Percentiles rank a stretch among this genome's conserved stretches.
Conservation (phyloP, 1,140 invertebrate genomes). For the Muscidifurax raptorellus region DNA sequence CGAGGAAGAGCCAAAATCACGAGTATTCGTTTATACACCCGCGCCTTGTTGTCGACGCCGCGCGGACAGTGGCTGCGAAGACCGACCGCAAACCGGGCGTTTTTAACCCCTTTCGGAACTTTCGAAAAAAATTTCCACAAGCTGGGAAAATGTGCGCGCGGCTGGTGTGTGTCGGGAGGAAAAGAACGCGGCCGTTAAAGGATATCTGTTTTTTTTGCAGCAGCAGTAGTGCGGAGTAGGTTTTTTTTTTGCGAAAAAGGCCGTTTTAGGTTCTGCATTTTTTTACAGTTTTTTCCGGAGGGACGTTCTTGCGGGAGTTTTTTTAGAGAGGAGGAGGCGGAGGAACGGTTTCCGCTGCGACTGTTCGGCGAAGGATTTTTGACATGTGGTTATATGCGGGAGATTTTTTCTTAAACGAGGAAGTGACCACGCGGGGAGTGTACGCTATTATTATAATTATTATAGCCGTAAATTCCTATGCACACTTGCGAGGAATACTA, state of each 20-base stretch:
- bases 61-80: constrained; percentile 31
- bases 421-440: background rate
- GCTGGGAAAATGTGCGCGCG: background rate
- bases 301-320: background rate
- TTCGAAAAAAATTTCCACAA: background rate
- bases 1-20: no score
- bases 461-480: no score
- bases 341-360: background rate
- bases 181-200: background rate
- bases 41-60: constrained; percentile 56
- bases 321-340: background rate
- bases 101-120: background rate
- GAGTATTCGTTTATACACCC: no score
- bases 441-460: no score
- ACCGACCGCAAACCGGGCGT: background rate
- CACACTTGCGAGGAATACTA: no score
- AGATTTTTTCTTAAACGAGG: background rate
- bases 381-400: background rate
- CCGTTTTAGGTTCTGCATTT: constrained; percentile 7
- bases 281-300: background rate
- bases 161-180: background rate
- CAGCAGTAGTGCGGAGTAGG: background rate
- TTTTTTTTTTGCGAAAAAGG: constrained; percentile 4
- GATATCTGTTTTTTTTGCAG: background rate
- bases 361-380: background rate